These are phyloP conservation scores for Scomberomorus guttatus DNA, from an alignment of 2,797 vertebrate species.

Conservation along the genomic window DNA sequence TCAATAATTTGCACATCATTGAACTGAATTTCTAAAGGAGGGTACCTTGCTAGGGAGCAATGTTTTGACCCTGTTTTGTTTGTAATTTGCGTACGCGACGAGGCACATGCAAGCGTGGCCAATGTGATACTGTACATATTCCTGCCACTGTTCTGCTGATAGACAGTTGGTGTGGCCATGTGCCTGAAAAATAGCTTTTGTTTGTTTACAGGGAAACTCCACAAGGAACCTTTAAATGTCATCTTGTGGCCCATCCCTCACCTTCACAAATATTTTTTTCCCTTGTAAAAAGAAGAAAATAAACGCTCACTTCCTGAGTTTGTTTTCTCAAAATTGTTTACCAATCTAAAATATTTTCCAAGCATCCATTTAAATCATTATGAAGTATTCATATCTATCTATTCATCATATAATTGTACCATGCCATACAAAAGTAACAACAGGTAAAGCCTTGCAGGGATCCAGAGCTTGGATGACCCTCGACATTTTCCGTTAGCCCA, in stretches of 20 bases:
- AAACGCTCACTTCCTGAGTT: too few species aligned
- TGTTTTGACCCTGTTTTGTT: not conserved
- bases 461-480: slow-evolving; percentile 22
- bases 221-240: not conserved
- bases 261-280: not conserved
- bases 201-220: not conserved
- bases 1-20: not conserved
- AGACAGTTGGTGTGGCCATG: not conserved
- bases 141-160: not conserved
- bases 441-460: not conserved
- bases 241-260: not conserved
- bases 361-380: not conserved
- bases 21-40: not conserved
- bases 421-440: slow-evolving; percentile 6
- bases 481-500: slow-evolving; percentile 13
- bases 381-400: slow-evolving; percentile 2
- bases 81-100: not conserved
- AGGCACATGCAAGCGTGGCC: not conserved
- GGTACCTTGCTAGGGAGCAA: not conserved
- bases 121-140: too few species aligned
- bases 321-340: too few species aligned
- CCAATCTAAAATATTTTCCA: not conserved
- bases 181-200: not conserved
- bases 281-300: not conserved
- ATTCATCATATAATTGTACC: not conserved